Percentiles rank a stretch among this genome's conserved stretches.
These are phyloP conservation scores for Montipora capricornis DNA, from an alignment of 64 coral and sea anemone species.

Conservation along the genomic window DNA sequence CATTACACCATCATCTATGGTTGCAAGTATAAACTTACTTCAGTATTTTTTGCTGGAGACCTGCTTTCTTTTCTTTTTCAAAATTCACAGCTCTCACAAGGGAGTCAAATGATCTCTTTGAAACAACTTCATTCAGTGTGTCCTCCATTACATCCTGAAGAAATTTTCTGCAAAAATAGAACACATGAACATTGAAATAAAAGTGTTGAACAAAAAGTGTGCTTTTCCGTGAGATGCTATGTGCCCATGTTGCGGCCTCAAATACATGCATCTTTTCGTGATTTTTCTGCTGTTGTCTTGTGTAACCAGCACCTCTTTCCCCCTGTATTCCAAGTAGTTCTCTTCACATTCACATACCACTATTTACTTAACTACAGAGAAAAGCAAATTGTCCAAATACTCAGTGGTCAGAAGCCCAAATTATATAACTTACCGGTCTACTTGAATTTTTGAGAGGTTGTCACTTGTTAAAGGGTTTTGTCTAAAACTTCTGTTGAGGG, in stretches of 20 bases:
- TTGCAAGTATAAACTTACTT: slow-evolving; percentile 64
- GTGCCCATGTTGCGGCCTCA: no score
- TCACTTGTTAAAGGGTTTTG: slow-evolving; percentile 96
- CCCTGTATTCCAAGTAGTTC: no score
- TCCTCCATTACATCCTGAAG: slow-evolving; percentile 94
- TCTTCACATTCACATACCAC: no score
- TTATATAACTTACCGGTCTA: slow-evolving; percentile 77
- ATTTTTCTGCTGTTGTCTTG: not conserved
- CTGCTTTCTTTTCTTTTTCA: slow-evolving; percentile 95
- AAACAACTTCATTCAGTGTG: slow-evolving; percentile 84
- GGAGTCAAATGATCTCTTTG: slow-evolving; percentile 75
- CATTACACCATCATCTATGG: no score
- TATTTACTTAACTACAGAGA: no score
- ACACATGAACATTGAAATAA: not conserved
- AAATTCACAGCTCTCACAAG: slow-evolving; percentile 81
- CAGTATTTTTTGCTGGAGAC: slow-evolving; percentile 95
- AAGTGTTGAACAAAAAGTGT: not conserved
- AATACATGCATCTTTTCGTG: no score
- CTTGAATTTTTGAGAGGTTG: slow-evolving; percentile 96
- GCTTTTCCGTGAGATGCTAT: no score
- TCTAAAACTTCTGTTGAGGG: slow-evolving; percentile 90
- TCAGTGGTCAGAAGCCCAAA: not conserved
- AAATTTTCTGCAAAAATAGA: slow-evolving; percentile 83
- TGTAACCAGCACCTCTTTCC: not conserved
- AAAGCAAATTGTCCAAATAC: not conserved